Evolutionary conservation across 2,888 invertebrate species (phyloP).

Genomic region (Sepioteuthis lessoniana): DNA sequence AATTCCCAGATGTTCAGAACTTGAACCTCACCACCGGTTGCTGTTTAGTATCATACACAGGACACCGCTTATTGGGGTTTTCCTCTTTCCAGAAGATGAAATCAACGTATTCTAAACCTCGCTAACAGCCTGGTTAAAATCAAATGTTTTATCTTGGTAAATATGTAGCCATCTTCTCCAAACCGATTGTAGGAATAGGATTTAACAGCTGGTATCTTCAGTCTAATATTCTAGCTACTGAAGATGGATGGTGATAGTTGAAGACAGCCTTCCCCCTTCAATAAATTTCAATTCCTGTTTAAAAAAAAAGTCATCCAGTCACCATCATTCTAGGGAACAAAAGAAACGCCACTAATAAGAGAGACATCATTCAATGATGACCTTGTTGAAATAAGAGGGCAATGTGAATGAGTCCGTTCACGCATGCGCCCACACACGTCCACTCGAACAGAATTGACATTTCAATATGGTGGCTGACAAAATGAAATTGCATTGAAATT

Average conservation of each 20-base stretch:
- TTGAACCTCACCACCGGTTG: no score
- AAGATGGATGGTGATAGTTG: background rate
- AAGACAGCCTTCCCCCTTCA: background rate
- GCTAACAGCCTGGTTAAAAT: no score
- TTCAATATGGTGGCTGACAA: conserved; percentile 33
- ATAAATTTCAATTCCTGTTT: background rate
- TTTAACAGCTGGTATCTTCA: no score
- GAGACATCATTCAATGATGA: background rate
- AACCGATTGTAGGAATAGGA: no score
- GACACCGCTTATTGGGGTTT: no score
- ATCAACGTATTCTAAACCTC: no score
- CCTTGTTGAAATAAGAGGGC: conserved; percentile 23
- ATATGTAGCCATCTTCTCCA: no score
- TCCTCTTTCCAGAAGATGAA: no score
- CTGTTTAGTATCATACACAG: no score
- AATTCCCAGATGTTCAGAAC: no score
- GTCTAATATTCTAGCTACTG: background rate
- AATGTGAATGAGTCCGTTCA: background rate
- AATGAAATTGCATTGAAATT: background rate
- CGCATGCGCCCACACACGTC: background rate
- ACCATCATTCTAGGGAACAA: background rate
- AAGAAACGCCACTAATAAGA: background rate
- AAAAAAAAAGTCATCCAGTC: background rate
- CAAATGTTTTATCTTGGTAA: no score
- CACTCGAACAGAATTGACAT: conserved; percentile 1